Evolutionary conservation across 2,113 vertebrate genomes (phyloP).

Genomic region (pig (Sus scrofa)): DNA sequence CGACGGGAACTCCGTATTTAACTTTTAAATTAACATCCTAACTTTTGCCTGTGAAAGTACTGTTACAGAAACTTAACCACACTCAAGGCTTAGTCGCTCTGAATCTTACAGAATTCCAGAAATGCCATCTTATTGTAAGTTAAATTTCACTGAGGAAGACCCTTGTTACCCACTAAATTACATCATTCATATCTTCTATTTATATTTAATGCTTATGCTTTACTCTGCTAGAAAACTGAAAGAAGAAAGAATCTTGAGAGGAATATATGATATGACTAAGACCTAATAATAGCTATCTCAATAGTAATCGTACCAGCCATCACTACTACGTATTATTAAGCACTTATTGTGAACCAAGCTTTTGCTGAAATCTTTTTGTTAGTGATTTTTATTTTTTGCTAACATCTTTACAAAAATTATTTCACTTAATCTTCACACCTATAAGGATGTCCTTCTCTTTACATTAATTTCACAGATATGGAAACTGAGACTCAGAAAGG

Average conservation of each 20-base stretch:
- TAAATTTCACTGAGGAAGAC: not conserved
- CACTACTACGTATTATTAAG: not conserved
- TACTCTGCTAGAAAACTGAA: conserved; percentile 34
- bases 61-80: not conserved
- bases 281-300: not conserved
- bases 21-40: conserved; percentile 27
- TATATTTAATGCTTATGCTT: not conserved
- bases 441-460: not conserved
- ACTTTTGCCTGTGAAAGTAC: conserved; percentile 26
- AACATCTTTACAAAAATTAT: not conserved
- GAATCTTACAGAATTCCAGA: not conserved
- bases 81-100: conserved; percentile 4
- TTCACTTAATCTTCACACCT: not conserved
- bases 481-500: not conserved
- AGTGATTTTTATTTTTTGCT: not conserved
- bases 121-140: not conserved
- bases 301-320: not conserved
- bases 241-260: not conserved
- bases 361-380: not conserved
- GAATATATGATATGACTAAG: not conserved
- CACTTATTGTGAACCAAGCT: not conserved
- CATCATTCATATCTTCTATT: not conserved
- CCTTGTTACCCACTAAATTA: not conserved
- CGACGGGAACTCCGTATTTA: too few species aligned
- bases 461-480: not conserved